Base-by-base conservation (phyloP, 2,797 vertebrate genomes). In the Gephyroberyx darwinii region DNA sequence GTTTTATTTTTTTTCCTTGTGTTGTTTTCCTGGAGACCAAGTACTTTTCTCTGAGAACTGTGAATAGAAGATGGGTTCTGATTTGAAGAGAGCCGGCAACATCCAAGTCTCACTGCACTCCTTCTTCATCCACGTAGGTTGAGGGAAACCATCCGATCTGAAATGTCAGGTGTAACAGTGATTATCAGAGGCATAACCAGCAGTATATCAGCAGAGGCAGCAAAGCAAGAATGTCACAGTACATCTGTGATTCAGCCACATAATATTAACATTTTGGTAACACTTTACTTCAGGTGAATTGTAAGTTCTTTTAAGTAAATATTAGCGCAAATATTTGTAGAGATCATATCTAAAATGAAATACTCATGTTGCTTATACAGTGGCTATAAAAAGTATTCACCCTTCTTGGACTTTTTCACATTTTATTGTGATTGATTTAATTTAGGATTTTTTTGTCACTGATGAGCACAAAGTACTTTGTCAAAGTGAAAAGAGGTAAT, bases 81-180 rank as follows among this genome's bases (percentile, higher is more conserved):
- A 84, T 84, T 84, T 76, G 66, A 69, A 78, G 76, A 59, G 70
- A 82, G 75, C 64, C 53, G 41, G 67, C 71, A 54, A 75, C 47
- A 41, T 70, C 86, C 54, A 30, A 69, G 62, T 77, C 65, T 91
- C 86, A 98, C 77, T 98, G 96, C 61, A 95, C 87, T 0, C 95
- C 96, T 74, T 99, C 98, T 83, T 99, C 98, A 57, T 99, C 98
- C 56, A 99, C 98, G 0, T 99, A 99, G 0, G 98, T 99, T 0
- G 98, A 99, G 51, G 98, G 98, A 82, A 99, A 99, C 98, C 98
- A 99, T 78, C 98, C 98, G 0, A 99, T 94, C 98, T 99, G 93
- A 14, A 72, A 80, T n/a, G 82, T 2, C 53, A 75, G 20, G 41
- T 13, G 33, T 30, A 48, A 65, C 5, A 57, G 47, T 33, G 5